These are phyloP conservation scores for Orius laevigatus DNA, from an alignment of 1,140 invertebrate genomes.

Conservation along the genomic window DNA sequence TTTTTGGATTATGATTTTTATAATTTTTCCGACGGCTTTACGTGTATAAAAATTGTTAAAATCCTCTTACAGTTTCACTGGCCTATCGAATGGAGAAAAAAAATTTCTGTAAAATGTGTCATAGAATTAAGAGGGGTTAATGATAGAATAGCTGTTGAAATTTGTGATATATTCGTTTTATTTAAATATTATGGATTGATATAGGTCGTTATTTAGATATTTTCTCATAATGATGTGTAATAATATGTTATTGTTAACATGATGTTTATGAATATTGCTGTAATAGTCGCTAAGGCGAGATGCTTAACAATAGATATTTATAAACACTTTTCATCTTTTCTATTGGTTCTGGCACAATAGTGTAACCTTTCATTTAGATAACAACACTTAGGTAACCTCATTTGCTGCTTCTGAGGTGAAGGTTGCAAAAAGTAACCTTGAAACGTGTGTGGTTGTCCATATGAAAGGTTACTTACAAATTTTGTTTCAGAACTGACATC, in stretches of 20 bases:
- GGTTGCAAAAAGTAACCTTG: no score
- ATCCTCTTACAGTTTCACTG: constrained; percentile 10
- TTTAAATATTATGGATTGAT: neutral
- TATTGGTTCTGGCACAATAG: neutral
- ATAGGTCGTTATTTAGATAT: neutral
- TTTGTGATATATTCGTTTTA: constrained; percentile 9
- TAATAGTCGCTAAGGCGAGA: constrained; percentile 12
- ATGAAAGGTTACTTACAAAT: no score
- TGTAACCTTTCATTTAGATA: no score
- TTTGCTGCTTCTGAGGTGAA: no score
- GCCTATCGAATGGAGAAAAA: constrained; percentile 4
- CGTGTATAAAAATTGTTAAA: neutral
- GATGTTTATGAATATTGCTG: constrained; percentile 10
- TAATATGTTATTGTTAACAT: constrained; percentile 9
- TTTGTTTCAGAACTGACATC: no score
- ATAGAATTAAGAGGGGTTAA: neutral
- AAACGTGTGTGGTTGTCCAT: no score
- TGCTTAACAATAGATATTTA: constrained; percentile 12
- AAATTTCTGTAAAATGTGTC: constrained; percentile 3
- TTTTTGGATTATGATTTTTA: neutral
- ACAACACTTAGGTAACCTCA: no score
- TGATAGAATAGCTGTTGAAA: constrained; percentile 4
- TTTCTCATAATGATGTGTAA: constrained; percentile 11
- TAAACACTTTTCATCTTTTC: neutral
- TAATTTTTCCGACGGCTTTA: neutral